These are phyloP conservation scores for Phortica magna DNA, from an alignment of 2,888 invertebrate genomes.

Conservation along the genomic window DNA sequence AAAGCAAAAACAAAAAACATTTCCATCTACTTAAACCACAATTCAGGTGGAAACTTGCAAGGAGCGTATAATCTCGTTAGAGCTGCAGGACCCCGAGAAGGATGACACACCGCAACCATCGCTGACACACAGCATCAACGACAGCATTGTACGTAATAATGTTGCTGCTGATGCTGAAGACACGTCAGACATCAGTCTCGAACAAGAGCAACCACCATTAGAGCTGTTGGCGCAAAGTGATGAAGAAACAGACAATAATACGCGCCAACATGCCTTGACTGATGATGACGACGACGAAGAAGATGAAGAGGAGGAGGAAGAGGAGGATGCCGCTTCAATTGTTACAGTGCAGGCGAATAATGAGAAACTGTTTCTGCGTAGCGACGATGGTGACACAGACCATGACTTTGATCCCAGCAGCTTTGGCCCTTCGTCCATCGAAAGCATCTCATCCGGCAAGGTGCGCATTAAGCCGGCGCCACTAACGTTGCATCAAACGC, in stretches of 20 bases:
- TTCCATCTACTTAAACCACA: constrained; percentile 64
- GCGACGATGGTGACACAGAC: constrained; percentile 55
- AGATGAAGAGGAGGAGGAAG: constrained; percentile 78
- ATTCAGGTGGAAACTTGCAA: constrained; percentile 90
- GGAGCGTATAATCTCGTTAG: constrained; percentile 94
- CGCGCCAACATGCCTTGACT: too few species aligned
- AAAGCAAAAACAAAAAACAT: constrained; percentile 41
- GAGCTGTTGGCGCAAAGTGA: constrained; percentile 49
- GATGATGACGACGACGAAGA: constrained; percentile 76
- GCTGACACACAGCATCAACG: background rate
- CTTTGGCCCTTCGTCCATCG: constrained; percentile 70
- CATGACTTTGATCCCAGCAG: constrained; percentile 49
- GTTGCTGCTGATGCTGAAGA: constrained; percentile 83
- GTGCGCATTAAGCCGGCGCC: constrained; percentile 68
- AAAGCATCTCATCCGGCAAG: constrained; percentile 67
- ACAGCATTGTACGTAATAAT: constrained; percentile 3
- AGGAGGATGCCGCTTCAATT: constrained; percentile 80
- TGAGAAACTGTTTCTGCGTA: constrained; percentile 76
- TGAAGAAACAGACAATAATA: constrained; percentile 50
- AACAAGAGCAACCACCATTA: constrained; percentile 60
- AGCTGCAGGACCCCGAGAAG: constrained; percentile 82
- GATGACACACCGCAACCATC: constrained; percentile 53
- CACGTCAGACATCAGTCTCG: constrained; percentile 60
- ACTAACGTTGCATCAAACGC: constrained; percentile 72
- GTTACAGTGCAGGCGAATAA: constrained; percentile 78